Conservation (phyloP, 2,113 vertebrate species). For the Lathamus discolor region DNA sequence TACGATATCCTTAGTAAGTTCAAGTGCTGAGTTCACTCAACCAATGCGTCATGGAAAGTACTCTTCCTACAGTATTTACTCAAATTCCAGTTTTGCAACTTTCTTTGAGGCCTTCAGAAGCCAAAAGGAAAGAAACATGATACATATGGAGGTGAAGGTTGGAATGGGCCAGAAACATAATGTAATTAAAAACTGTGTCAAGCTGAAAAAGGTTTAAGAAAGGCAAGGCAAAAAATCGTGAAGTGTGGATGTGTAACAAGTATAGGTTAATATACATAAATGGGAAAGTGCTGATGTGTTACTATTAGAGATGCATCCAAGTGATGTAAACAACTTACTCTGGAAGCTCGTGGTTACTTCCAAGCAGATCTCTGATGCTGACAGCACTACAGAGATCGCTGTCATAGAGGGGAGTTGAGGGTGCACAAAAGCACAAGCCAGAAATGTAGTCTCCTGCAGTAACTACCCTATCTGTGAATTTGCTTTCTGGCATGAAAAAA, state of each 20-base stretch:
- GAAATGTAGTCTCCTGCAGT: background rate
- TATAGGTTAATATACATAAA: background rate
- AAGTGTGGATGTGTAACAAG: background rate
- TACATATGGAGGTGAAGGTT: background rate
- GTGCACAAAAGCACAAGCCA: background rate
- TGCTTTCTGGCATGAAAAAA: background rate
- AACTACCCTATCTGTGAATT: background rate
- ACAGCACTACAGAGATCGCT: background rate
- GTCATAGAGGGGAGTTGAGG: rapidly evolving
- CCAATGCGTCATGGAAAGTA: background rate
- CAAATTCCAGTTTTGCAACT: constrained; percentile 47
- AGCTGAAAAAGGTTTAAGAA: background rate
- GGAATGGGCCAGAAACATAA: background rate
- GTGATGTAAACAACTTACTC: background rate
- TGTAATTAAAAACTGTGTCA: background rate
- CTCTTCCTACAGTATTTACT: constrained; percentile 23
- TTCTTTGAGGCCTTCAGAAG: background rate
- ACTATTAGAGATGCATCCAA: background rate
- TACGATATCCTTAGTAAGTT: background rate
- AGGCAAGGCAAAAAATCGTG: background rate
- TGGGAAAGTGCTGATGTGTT: background rate
- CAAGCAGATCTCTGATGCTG: background rate
- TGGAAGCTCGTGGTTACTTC: background rate
- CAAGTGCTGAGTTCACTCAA: constrained; percentile 2
- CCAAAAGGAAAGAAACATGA: constrained; percentile 31